These are phyloP conservation scores for Alauda arvensis DNA, from an alignment of 2,797 vertebrate genomes.

Conservation along the genomic window DNA sequence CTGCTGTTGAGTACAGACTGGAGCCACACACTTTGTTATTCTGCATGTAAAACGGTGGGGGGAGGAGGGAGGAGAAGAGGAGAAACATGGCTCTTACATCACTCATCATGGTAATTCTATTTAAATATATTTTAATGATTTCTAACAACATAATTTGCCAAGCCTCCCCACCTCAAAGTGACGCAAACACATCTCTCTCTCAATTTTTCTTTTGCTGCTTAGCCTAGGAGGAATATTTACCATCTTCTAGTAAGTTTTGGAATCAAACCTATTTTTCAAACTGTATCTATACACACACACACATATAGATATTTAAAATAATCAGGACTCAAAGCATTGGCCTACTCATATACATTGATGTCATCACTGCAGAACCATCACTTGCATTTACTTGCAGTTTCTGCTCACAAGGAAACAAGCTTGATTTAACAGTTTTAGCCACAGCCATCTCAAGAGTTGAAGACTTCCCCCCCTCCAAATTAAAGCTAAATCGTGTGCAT, in stretches of 20 bases:
- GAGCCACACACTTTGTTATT: not conserved
- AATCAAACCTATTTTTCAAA: not conserved
- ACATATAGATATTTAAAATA: not conserved
- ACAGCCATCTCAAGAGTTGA: not conserved
- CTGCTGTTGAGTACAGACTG: not conserved
- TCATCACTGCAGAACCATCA: not conserved
- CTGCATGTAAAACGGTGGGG: not conserved
- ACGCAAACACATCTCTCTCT: not conserved
- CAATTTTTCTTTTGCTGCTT: not conserved
- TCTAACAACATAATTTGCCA: slow-evolving; percentile 25
- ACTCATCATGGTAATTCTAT: not conserved
- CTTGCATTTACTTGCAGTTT: not conserved
- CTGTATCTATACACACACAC: not conserved
- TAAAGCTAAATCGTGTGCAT: not conserved
- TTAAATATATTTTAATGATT: slow-evolving; percentile 29
- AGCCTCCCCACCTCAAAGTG: not conserved
- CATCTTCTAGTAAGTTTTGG: not conserved
- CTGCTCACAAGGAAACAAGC: not conserved
- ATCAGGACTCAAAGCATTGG: not conserved
- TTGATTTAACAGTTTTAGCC: not conserved
- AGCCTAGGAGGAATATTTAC: not conserved
- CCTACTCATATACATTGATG: not conserved
- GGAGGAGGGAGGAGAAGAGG: not conserved
- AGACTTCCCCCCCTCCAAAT: not conserved
- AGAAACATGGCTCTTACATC: not conserved